phyloP scores from a whole-genome alignment of 2,888 invertebrate genomes.

The Bellardia bayeri region DNA sequence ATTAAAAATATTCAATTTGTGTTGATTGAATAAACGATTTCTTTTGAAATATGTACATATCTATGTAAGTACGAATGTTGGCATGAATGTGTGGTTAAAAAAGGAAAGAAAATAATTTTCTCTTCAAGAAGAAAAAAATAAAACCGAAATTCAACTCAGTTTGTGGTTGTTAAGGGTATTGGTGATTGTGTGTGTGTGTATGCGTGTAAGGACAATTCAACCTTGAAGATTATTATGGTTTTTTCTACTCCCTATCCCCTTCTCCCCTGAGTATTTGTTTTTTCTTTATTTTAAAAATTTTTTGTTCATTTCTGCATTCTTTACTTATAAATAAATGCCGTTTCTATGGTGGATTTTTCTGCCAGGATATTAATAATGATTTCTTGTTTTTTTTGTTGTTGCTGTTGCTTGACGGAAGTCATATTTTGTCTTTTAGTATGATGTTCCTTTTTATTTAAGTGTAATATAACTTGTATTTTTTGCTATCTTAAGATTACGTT shows the following conservation, averaged over 20 bases:
- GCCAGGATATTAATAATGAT: conserved; percentile 11
- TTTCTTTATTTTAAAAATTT: background rate
- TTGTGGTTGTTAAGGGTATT: background rate
- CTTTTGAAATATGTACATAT: background rate
- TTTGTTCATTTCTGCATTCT: conserved; percentile 3
- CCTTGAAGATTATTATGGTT: conserved; percentile 47
- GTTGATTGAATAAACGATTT: conserved; percentile 18
- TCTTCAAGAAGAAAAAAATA: background rate
- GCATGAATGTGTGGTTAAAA: background rate
- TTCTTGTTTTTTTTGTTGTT: background rate
- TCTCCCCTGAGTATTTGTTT: background rate
- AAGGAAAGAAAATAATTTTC: background rate
- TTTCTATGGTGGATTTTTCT: conserved; percentile 11
- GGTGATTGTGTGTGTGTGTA: background rate
- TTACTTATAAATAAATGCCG: background rate
- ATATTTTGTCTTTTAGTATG: background rate
- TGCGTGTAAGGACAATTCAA: conserved; percentile 29
- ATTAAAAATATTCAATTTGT: conserved; percentile 20
- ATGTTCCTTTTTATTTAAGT: background rate
- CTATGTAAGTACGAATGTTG: too few species aligned
- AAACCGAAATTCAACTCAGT: conserved; percentile 7
- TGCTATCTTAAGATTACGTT: background rate
- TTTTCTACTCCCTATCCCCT: background rate
- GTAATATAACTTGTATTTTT: conserved; percentile 5
- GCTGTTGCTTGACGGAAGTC: conserved; percentile 5